These are phyloP conservation scores for Petrolisthes manimaculis DNA, from an alignment of 2,888 invertebrate genomes.

Conservation along the genomic window DNA sequence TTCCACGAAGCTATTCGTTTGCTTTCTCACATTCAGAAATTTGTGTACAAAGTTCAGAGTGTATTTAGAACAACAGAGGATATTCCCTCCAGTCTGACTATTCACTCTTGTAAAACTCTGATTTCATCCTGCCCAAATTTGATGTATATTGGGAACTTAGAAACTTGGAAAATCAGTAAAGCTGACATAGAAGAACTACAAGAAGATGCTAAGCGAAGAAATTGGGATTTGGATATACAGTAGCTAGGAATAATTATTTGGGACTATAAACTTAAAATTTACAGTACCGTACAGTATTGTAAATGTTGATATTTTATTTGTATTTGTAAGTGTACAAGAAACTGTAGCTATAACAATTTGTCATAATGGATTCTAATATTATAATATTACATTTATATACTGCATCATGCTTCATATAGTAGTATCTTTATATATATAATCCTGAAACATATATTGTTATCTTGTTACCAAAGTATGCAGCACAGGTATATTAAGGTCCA, in stretches of 20 bases:
- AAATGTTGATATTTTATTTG: no score
- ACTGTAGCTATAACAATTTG: no score
- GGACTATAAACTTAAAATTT: background rate
- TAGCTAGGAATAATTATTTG: conserved; percentile 20
- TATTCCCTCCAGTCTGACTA: conserved; percentile 46
- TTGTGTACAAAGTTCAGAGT: conserved; percentile 57
- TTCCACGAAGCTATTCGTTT: conserved; percentile 36
- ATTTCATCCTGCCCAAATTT: conserved; percentile 42
- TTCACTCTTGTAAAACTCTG: conserved; percentile 43
- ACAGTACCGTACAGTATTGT: no score
- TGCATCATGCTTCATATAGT: no score
- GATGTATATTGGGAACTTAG: conserved; percentile 37
- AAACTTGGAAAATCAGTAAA: conserved; percentile 50
- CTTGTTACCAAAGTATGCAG: no score
- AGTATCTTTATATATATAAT: no score
- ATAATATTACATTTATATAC: no score
- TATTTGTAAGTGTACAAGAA: no score
- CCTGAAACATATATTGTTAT: no score
- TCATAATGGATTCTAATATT: no score
- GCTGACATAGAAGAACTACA: conserved; percentile 36
- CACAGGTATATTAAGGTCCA: no score
- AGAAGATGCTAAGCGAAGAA: conserved; percentile 31
- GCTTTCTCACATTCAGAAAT: conserved; percentile 45
- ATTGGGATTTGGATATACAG: conserved; percentile 51
- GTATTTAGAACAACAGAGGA: conserved; percentile 38